Base-by-base conservation (phyloP, 2,113 vertebrate species). In the Apteryx owenii region DNA sequence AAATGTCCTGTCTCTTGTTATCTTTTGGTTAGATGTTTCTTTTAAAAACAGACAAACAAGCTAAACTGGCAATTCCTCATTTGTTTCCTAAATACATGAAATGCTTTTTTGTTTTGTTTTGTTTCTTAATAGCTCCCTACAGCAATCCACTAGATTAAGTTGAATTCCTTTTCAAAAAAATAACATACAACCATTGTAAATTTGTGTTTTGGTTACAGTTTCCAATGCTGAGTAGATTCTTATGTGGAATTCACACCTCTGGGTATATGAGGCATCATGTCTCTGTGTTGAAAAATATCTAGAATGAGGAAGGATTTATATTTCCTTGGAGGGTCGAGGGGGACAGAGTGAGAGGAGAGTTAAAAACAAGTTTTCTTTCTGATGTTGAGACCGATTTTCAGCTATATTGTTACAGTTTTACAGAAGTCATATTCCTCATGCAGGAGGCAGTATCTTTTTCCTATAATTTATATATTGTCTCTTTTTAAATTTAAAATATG, bases 71-170 rank as follows among this genome's bases (percentile, higher is more conserved):
- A 79, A 76, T n/a, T 82, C 8, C 7, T 3, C 40, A 9, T 77
- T 38, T 1, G 28, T 64, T 18, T n/a, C 16, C 83, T 76, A 93
- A 93, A 90, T 79, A 77, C 70, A 82, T n/a, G 26, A 90, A 89
- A 88, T 50, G 38, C 1, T 93, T 91, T 95, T 93, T 91, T 94
- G 58, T 48, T 92, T 82, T 60, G 28, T 66, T 84, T 89, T 87
- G 31, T 65, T 85, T 92, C 33, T 92, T 93, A 89, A 81, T 92
- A 69, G 66, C 18, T 95, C 75, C 78, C 66, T 77, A 38, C 29
- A 72, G 40, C 75, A 91, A 82, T 66, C 96, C 70, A 77, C 48
- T 62, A 85, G 65, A 95, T 88, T 80, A 87, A 76, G 6, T 9
- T 84, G 61, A 76, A 85, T 89, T 89, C 6, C 16, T 94, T 95